Base-by-base conservation (phyloP, 2,888 invertebrate genomes). In the Hedya salicella region DNA sequence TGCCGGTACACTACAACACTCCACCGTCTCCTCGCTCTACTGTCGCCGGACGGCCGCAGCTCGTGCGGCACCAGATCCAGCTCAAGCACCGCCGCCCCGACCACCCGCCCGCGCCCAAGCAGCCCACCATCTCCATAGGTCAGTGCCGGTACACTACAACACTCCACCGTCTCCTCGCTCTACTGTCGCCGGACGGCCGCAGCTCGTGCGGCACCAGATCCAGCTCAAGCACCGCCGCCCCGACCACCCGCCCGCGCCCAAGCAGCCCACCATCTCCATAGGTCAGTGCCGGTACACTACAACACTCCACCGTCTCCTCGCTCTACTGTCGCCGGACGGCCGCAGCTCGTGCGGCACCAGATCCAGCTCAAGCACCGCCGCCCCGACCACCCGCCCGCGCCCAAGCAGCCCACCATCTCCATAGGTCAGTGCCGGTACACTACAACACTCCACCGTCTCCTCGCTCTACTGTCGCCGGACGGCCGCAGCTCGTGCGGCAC, bases 31-130 rank as follows among this genome's bases (percentile, higher is more conserved):
- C n/a, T n/a, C n/a, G n/a, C n/a, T n/a, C n/a, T n/a, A n/a, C 25
- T 1, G 25, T 25, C 25, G 25, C 25, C 1, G 25, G 25, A 25
- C 25, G 25, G 25, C 1, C 25, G 21, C 78, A 83, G 36, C 78
- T 83, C 4, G 71, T 84, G 0, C 61, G 86, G 0, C 86, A 86
- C 32, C 90, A 87, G 77, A 81, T 88, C 3, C 88, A 87, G 46
- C 68, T 89, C 6, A 86, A 86, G 69, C 83, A 82, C 62, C 44
- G 21, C n/a, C 25, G 25, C 25, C 25, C 6, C 25, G 25, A 42
- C 25, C 25, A 25, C 6, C 25, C 25, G 25, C 25, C 25, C 25
- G 25, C 25, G 25, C 25, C 25, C 25, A 25, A 25, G 25, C 48
- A 50, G 50, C 50, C 50, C 30, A 50, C 50, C 50, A 50, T 50